Percentiles rank a stretch among this genome's conserved stretches.
Evolutionary conservation across 2,113 vertebrate species (phyloP).

Genomic region (Paradisaea rubra): DNA sequence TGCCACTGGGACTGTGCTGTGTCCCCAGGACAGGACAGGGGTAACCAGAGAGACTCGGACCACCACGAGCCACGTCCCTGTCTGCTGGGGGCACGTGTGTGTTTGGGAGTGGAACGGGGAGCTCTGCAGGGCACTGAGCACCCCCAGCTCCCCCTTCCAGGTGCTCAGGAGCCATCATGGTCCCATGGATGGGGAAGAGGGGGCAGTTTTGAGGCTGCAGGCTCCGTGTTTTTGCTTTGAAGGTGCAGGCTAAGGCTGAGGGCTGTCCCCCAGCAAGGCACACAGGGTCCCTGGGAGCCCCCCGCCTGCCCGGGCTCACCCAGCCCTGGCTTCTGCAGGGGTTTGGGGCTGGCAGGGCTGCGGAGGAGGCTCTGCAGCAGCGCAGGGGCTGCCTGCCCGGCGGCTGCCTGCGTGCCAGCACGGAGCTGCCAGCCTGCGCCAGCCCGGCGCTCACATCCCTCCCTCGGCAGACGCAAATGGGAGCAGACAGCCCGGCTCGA

Average conservation of each 20-base stretch:
- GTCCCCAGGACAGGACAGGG: background rate
- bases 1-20: no score
- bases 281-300: background rate
- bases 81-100: rapidly evolving
- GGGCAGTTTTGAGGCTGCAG: background rate
- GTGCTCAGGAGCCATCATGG: rapidly evolving
- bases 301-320: background rate
- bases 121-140: background rate
- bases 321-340: background rate
- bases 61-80: background rate
- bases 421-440: background rate
- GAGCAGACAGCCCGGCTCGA: constrained; percentile 6
- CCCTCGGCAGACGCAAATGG: constrained; percentile 11
- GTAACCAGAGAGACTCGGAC: background rate
- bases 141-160: background rate
- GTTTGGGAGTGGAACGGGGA: rapidly evolving
- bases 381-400: background rate
- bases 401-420: background rate
- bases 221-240: background rate
- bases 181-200: background rate
- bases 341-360: background rate
- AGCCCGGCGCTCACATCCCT: background rate
- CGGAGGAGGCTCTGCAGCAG: background rate
- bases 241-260: background rate
- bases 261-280: background rate